Conservation (phyloP, 2,888 invertebrate species). For the Melangyna quadrimaculata region DNA sequence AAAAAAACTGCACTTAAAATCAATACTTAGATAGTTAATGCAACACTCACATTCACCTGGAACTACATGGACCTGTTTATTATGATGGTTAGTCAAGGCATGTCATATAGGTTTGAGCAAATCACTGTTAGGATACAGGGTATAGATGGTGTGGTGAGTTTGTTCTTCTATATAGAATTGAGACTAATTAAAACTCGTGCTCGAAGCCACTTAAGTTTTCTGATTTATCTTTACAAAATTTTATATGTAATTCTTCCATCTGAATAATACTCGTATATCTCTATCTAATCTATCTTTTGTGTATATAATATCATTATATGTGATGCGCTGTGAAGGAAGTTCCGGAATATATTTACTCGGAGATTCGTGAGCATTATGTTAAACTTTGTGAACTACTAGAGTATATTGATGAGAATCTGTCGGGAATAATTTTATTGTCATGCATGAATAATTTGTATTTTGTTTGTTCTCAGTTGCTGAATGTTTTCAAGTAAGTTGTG, state of each 20-base stretch:
- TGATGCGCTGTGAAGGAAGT: conserved; percentile 71
- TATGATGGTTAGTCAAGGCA: conserved; percentile 86
- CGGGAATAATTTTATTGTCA: conserved; percentile 86
- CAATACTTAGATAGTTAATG: conserved; percentile 74
- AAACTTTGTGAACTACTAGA: conserved; percentile 85
- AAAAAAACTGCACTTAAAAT: too few species aligned
- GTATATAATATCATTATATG: neutral
- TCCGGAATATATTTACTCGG: conserved; percentile 83
- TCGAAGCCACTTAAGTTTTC: conserved; percentile 28
- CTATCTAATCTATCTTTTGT: neutral
- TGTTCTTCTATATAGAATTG: conserved; percentile 4
- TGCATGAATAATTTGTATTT: conserved; percentile 88
- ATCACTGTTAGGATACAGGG: conserved; percentile 81
- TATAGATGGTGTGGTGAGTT: conserved; percentile 75
- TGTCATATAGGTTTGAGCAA: conserved; percentile 86
- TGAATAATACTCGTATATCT: neutral
- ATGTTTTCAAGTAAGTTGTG: conserved; percentile 81
- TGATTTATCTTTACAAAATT: conserved; percentile 9
- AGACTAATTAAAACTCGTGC: conserved; percentile 8
- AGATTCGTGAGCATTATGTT: conserved; percentile 86
- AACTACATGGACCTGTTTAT: conserved; percentile 89
- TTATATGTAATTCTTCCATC: neutral
- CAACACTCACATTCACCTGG: conserved; percentile 85
- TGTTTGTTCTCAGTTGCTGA: conserved; percentile 87
- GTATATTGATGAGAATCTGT: conserved; percentile 84